Evolutionary conservation across 1,140 invertebrate species (phyloP).

Genomic region (Caenorhabditis brenneri): DNA sequence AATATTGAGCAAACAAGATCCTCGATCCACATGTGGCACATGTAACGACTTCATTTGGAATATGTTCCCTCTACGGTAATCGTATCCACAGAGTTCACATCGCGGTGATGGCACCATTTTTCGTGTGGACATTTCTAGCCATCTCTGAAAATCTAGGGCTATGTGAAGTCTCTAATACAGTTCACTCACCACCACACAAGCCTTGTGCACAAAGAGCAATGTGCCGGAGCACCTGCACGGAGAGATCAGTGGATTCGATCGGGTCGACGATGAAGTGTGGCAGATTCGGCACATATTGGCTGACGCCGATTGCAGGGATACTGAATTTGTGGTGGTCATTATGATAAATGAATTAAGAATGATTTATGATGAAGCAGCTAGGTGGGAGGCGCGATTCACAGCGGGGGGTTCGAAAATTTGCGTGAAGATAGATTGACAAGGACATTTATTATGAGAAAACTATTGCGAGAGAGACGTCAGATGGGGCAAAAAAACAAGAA

Average conservation of each 20-base stretch:
- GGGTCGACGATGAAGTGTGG: constrained; percentile 69
- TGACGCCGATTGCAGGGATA: constrained; percentile 2
- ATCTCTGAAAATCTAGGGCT: constrained; percentile 47
- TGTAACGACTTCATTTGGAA: constrained; percentile 50
- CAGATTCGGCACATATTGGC: constrained; percentile 53
- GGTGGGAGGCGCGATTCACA: background rate
- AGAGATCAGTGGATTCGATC: constrained; percentile 73
- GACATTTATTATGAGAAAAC: background rate
- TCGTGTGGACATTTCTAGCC: constrained; percentile 55
- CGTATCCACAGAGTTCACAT: constrained; percentile 59
- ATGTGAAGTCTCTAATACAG: background rate
- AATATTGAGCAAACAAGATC: background rate
- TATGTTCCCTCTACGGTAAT: constrained; percentile 48
- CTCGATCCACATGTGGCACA: constrained; percentile 1
- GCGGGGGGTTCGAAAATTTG: background rate
- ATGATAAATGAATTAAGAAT: background rate
- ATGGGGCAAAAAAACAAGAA: too few species aligned
- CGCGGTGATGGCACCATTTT: constrained; percentile 46
- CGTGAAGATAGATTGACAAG: background rate
- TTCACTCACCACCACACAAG: constrained; percentile 73
- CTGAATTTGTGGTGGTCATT: background rate
- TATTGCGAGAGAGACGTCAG: too few species aligned
- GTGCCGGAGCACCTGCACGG: constrained; percentile 75
- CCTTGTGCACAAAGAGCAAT: constrained; percentile 74
- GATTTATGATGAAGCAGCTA: background rate